A percentile compares a stretch with the other conserved stretches of the same genome.
Conservation (phyloP, 2,113 vertebrate genomes). For the Oryzias woworae region DNA sequence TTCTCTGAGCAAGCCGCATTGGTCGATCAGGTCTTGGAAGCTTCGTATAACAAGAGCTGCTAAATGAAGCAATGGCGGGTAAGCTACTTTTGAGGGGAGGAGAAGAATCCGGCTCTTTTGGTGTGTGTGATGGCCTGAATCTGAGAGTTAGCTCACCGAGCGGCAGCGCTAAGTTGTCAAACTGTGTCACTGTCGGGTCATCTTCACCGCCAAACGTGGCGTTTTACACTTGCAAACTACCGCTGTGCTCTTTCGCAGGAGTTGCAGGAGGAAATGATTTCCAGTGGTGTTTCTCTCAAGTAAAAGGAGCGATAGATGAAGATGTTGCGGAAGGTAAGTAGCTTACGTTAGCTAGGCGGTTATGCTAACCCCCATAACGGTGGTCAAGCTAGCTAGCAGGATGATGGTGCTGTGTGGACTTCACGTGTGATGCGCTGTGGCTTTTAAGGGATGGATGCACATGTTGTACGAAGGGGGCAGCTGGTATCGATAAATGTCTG, state of each 20-base stretch:
- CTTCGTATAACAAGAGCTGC: conserved; percentile 65
- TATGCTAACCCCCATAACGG: conserved; percentile 40
- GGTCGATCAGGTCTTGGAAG: conserved; percentile 52
- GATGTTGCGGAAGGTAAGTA: conserved; percentile 78
- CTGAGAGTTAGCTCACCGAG: conserved; percentile 60
- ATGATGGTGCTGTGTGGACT: conserved; percentile 39
- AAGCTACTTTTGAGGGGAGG: conserved; percentile 57
- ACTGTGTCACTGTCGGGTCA: conserved; percentile 61
- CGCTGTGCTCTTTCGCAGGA: conserved; percentile 52
- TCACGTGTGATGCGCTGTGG: conserved; percentile 18
- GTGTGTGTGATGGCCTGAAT: conserved; percentile 70
- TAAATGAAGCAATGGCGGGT: conserved; percentile 81
- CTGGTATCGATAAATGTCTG: not conserved
- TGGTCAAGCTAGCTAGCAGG: conserved; percentile 22
- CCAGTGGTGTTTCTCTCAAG: conserved; percentile 78
- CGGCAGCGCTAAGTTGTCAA: conserved; percentile 67
- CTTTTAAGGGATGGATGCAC: not conserved
- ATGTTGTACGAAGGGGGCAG: not conserved
- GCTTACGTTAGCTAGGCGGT: conserved; percentile 63
- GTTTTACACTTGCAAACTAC: conserved; percentile 18
- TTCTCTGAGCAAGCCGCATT: conserved; percentile 52
- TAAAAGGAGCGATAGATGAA: conserved; percentile 78
- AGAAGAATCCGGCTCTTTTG: conserved; percentile 62
- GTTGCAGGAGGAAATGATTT: conserved; percentile 78
- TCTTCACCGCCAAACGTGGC: conserved; percentile 1